These are phyloP conservation scores for Diachasma alloeum DNA, from an alignment of 1,140 invertebrate species.

Conservation along the genomic window DNA sequence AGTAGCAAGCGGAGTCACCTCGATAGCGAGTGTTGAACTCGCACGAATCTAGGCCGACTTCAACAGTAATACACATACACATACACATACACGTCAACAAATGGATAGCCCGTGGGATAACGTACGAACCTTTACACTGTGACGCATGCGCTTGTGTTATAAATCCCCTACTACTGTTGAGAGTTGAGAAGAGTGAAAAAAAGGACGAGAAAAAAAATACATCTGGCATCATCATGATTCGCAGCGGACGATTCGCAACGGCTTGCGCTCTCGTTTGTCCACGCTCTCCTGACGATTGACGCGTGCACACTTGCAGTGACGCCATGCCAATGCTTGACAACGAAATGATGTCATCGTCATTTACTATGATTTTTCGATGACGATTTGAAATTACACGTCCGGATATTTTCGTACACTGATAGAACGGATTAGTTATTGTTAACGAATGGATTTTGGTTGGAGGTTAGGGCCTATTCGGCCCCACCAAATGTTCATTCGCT, in stretches of 20 bases:
- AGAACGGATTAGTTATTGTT: too few relatives aligned
- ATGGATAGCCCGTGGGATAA: conserved; percentile 35
- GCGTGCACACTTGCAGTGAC: neutral
- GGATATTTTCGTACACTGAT: too few relatives aligned
- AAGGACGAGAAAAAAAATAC: neutral
- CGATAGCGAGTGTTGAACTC: conserved; percentile 66
- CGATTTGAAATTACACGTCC: neutral
- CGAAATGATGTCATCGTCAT: neutral
- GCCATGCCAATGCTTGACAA: neutral
- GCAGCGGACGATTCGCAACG: neutral
- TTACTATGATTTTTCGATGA: neutral
- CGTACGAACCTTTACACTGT: conserved; percentile 19
- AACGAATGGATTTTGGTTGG: too few relatives aligned
- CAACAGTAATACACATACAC: conserved; percentile 43
- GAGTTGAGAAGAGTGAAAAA: neutral
- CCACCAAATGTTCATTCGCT: too few relatives aligned
- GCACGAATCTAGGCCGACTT: conserved; percentile 62
- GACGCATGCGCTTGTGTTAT: conserved; percentile 22
- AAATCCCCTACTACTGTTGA: neutral
- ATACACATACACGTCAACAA: conserved; percentile 35
- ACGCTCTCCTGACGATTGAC: conserved; percentile 19
- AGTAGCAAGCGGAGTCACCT: conserved; percentile 57
- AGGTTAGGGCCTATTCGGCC: too few relatives aligned
- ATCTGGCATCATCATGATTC: neutral
- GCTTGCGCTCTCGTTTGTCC: conserved; percentile 17